A percentile compares a stretch with the other conserved stretches of the same genome.
Evolutionary conservation across 2,797 vertebrate genomes (phyloP).

Genomic region (Triplophysa bombifrons): DNA sequence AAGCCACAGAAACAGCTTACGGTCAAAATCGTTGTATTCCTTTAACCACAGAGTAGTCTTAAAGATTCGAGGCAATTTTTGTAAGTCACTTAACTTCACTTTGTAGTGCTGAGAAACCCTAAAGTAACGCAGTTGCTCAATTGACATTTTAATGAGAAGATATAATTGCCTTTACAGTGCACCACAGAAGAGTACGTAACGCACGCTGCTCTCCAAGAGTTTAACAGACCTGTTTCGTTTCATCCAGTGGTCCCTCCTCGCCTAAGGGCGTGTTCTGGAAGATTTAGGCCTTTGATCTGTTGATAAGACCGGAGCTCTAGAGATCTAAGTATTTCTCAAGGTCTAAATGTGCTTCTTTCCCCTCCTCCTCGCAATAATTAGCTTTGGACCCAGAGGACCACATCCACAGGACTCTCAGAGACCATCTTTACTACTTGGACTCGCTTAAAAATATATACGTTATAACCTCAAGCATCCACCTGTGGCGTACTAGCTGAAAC

Average conservation of each 20-base stretch:
- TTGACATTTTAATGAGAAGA: slow-evolving; percentile 48
- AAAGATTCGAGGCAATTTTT: neutral
- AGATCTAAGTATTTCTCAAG: slow-evolving; percentile 44
- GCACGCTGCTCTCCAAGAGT: neutral
- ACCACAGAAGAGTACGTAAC: slow-evolving; percentile 22
- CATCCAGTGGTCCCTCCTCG: slow-evolving; percentile 1
- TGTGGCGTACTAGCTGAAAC: slow-evolving; percentile 43
- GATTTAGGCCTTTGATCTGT: slow-evolving; percentile 24
- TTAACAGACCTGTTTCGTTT: neutral
- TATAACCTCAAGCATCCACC: slow-evolving; percentile 36
- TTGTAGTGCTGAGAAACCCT: neutral
- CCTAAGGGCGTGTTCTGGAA: slow-evolving; percentile 15
- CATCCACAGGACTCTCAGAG: slow-evolving; percentile 22
- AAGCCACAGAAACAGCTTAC: no score
- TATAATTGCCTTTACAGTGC: slow-evolving; percentile 41
- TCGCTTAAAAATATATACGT: slow-evolving; percentile 39
- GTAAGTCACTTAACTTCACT: neutral
- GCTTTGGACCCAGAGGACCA: slow-evolving; percentile 4
- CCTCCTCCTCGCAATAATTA: slow-evolving; percentile 26
- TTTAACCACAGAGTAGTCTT: no score
- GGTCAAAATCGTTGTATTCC: no score
- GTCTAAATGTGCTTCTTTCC: slow-evolving; percentile 20
- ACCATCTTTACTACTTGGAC: slow-evolving; percentile 35
- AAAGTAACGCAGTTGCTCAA: slow-evolving; percentile 26
- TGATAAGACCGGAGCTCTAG: slow-evolving; percentile 24